A percentile compares a stretch with the other conserved stretches of the same genome.
phyloP scores from a whole-genome alignment of 2,797 vertebrate genomes.

The Ptychadena robeensis region DNA sequence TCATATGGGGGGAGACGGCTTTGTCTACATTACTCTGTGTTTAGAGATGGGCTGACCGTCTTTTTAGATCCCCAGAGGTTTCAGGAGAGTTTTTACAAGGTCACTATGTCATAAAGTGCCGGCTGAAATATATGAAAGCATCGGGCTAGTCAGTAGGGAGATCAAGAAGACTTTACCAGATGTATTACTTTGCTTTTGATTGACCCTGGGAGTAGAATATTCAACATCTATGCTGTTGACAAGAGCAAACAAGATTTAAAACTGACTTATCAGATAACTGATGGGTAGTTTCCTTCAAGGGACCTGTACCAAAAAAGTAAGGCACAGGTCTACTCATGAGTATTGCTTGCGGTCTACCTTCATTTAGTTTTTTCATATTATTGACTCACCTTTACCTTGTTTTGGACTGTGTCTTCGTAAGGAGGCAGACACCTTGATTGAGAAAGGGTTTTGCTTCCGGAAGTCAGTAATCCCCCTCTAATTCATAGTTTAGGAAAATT shows the following conservation, averaged over 20 bases:
- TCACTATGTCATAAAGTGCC: background rate
- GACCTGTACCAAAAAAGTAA: background rate
- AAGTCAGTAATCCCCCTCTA: too few species aligned
- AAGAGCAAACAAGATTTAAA: background rate
- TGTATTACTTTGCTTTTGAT: background rate
- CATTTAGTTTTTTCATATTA: background rate
- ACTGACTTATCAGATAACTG: background rate
- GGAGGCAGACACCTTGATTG: too few species aligned
- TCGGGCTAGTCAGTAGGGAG: background rate
- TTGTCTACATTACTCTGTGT: background rate
- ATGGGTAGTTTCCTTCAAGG: background rate
- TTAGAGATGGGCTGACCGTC: conserved; percentile 7
- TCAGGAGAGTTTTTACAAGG: background rate
- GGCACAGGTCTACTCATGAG: background rate
- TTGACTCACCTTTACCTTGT: too few species aligned
- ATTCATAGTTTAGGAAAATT: too few species aligned
- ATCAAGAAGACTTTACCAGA: background rate
- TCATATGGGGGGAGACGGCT: background rate
- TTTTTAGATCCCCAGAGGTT: background rate
- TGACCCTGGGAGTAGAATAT: background rate
- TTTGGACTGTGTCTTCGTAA: too few species aligned
- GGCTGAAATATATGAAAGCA: background rate
- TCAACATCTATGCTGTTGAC: background rate
- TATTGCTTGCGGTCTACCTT: background rate
- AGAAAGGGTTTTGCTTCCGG: too few species aligned